Evolutionary conservation across 2,797 vertebrate species (phyloP), one percentile per base, ranked within the genome.

Genomic region (Nyctalus aviator): DNA sequence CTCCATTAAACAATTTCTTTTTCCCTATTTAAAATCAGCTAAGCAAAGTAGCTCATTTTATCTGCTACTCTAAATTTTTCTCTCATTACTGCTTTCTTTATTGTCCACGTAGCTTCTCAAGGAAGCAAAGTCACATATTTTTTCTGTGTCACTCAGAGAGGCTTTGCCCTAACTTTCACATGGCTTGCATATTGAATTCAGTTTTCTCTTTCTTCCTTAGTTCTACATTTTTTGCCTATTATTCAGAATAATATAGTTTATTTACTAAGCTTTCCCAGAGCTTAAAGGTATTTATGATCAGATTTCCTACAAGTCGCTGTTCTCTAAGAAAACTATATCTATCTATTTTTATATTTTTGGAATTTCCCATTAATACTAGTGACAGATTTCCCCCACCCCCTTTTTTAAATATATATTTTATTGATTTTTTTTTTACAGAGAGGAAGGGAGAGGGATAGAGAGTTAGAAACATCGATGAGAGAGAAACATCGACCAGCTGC

Each of bases 1-100:
- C 9, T 73, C 23, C 41, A 48, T 66, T 85, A 87, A 88, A 88
- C 57, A 75, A n/a, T 84, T 93, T 84, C 3, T 83, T 86, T 95
- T 48, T 17, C 35, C 14, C 8, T 68, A 37, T 72, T 91, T 18
- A 83, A 88, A 91, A 37, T 57, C 53, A 62, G 12, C 55, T 69
- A 83, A 83, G 41, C 23, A 75, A 66, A 64, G 35, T 68, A 85
- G 32, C 21, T 93, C 2, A 1, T 88, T 96, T 82, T 72, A 79
- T 46, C 35, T 44, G 14, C 4, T 85, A 2, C 30, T 71, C 32
- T 90, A 68, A 55, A 76, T 73, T 86, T 91, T 91, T 97, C 75
- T 95, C 50, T 95, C 27, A 68, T 53, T 87, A 32, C 15, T 23
- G 59, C 44, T 32, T 76, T 90, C 75, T 41, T 92, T 77, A 86